Percentiles rank a stretch among this genome's conserved stretches.
Evolutionary conservation across 92 coral and sea anemone species (phyloP).

Genomic region (Phenganax subtilis): DNA sequence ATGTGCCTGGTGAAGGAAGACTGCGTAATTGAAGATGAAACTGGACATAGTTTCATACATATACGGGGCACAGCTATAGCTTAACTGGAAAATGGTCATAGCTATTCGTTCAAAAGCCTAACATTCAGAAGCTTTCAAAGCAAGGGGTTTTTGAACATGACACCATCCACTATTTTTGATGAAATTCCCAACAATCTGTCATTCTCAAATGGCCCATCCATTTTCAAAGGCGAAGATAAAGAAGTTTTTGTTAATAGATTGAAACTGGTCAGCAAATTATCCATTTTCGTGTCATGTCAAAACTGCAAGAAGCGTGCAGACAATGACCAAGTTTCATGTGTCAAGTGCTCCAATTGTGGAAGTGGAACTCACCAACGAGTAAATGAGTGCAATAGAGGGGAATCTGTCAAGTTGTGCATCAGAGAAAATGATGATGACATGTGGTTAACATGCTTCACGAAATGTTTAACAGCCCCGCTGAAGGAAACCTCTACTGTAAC

Average conservation of each 20-base stretch:
- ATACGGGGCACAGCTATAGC: conserved; percentile 52
- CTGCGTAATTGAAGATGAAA: conserved; percentile 55
- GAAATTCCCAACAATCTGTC: conserved; percentile 39
- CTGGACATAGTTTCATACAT: conserved; percentile 50
- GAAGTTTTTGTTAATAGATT: conserved; percentile 43
- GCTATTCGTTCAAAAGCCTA: conserved; percentile 48
- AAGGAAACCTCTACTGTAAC: conserved; percentile 15
- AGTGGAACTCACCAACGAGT: conserved; percentile 44
- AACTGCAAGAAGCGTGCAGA: conserved; percentile 50
- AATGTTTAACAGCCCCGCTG: conserved; percentile 17
- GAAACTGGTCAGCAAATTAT: conserved; percentile 49
- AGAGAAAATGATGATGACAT: conserved; percentile 8
- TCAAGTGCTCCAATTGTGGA: conserved; percentile 50
- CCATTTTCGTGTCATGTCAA: conserved; percentile 49
- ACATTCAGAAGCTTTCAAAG: conserved; percentile 47
- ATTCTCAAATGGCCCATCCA: conserved; percentile 45
- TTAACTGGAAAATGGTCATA: conserved; percentile 40
- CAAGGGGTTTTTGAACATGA: conserved; percentile 45
- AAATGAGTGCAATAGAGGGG: conserved; percentile 28
- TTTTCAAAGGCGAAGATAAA: conserved; percentile 42
- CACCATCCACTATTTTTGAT: conserved; percentile 46
- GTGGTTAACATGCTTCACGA: conserved; percentile 34
- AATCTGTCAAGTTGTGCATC: conserved; percentile 34
- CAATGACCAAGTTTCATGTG: conserved; percentile 35
- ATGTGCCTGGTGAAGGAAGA: conserved; percentile 53